Evolutionary conservation across 2,888 invertebrate species (phyloP).

Genomic region (Cacoxenus indagator): DNA sequence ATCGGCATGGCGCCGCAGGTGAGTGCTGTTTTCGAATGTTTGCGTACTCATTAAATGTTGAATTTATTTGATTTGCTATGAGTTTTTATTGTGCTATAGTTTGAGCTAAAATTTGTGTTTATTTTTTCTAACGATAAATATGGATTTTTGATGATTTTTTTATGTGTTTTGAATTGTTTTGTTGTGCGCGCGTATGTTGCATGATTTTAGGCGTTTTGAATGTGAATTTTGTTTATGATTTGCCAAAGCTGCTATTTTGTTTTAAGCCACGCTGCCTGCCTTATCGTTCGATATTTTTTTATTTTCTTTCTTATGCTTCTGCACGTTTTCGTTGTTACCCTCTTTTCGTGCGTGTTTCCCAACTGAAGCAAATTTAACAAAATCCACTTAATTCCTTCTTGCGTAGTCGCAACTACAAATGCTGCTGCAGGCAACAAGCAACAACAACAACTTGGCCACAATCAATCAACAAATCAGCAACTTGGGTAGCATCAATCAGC

Average conservation of each 20-base stretch:
- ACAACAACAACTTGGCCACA: conserved; percentile 69
- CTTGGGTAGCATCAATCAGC: conserved; percentile 70
- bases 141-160: neutral
- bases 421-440: conserved; percentile 68
- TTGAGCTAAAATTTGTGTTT: conserved; percentile 28
- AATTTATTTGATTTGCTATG: conserved; percentile 20
- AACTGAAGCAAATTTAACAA: conserved; percentile 37
- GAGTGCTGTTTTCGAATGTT: no score
- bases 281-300: conserved; percentile 22
- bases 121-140: neutral
- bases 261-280: conserved; percentile 31
- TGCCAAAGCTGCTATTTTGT: conserved; percentile 28
- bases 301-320: conserved; percentile 42
- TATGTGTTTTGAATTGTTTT: neutral
- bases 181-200: conserved; percentile 8
- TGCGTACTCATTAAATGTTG: no score
- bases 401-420: conserved; percentile 68
- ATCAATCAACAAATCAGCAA: conserved; percentile 70
- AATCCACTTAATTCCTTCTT: conserved; percentile 25
- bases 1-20: conserved; percentile 79
- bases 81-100: conserved; percentile 30
- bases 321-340: conserved; percentile 34
- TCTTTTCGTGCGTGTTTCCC: conserved; percentile 31
- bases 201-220: conserved; percentile 1
- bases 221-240: conserved; percentile 7